Percentiles rank a stretch among this genome's conserved stretches.
Evolutionary conservation across 2,797 vertebrate species (phyloP).

Genomic region (Platyrinchus mystaceus): DNA sequence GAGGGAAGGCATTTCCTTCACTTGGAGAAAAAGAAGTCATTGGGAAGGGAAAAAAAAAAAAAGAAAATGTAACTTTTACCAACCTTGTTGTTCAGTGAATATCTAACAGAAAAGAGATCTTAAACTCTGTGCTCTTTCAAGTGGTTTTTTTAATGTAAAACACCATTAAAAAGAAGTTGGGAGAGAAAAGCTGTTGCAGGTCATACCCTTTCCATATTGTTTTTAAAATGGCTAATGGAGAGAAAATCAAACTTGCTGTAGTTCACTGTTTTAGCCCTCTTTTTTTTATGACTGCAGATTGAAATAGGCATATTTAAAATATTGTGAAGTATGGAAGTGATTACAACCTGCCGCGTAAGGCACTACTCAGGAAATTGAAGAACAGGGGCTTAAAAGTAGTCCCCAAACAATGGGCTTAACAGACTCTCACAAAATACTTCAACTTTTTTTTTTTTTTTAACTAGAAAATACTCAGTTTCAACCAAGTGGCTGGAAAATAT

Average conservation of each 20-base stretch:
- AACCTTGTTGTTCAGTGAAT: neutral
- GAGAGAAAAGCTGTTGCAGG: neutral
- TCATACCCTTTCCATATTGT: neutral
- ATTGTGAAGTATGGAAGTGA: slow-evolving; percentile 35
- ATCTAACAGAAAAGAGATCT: neutral
- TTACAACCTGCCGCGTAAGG: slow-evolving; percentile 38
- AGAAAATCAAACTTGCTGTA: neutral
- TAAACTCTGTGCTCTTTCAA: neutral
- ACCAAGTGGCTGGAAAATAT: slow-evolving; percentile 28
- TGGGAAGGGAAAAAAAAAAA: neutral
- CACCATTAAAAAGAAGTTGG: neutral
- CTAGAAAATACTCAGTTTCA: slow-evolving; percentile 7
- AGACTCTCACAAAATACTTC: neutral
- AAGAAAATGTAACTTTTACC: neutral
- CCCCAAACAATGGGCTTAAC: slow-evolving; percentile 30
- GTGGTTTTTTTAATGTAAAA: neutral
- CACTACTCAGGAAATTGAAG: slow-evolving; percentile 48
- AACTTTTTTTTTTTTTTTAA: neutral
- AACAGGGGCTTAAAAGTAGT: slow-evolving; percentile 41
- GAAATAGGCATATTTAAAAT: slow-evolving; percentile 15
- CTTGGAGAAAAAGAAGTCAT: neutral
- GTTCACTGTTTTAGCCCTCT: neutral
- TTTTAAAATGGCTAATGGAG: neutral
- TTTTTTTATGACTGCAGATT: neutral
- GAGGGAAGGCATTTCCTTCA: neutral